phyloP scores from a whole-genome alignment of 2,888 invertebrate genomes.

The Temnothorax unifasciatus region DNA sequence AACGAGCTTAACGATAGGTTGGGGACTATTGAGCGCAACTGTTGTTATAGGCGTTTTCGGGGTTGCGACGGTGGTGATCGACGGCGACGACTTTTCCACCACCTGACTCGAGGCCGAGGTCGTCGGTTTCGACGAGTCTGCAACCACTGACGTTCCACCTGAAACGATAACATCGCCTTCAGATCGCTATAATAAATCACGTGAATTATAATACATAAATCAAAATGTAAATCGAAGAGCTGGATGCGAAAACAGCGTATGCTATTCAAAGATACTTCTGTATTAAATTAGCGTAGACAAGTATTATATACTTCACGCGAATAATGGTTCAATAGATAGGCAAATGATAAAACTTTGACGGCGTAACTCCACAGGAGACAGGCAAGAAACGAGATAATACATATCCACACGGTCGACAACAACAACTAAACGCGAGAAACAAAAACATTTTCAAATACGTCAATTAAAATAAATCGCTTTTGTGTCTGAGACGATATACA shows the following conservation, averaged over 20 bases:
- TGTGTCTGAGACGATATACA: background rate
- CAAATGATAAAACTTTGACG: background rate
- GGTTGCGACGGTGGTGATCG: constrained; percentile 56
- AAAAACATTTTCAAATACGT: constrained; percentile 8
- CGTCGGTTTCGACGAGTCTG: constrained; percentile 79
- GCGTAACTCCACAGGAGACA: constrained; percentile 2
- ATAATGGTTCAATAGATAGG: background rate
- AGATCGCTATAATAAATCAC: background rate
- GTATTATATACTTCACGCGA: background rate
- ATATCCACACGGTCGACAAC: constrained; percentile 9
- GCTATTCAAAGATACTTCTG: background rate
- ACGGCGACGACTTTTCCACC: constrained; percentile 82
- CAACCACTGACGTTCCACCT: constrained; percentile 87
- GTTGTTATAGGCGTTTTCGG: constrained; percentile 67
- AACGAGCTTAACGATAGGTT: constrained; percentile 83
- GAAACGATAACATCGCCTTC: constrained; percentile 68
- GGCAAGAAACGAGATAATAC: constrained; percentile 3
- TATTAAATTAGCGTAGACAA: background rate
- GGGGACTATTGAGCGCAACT: constrained; percentile 71
- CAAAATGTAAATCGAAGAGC: background rate
- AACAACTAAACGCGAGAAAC: constrained; percentile 30
- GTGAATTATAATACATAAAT: background rate
- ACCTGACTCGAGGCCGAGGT: constrained; percentile 81
- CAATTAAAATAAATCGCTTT: constrained; percentile 20
- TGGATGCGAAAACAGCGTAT: background rate